Percentiles rank a stretch among this genome's conserved stretches.
Evolutionary conservation across 1,140 invertebrate genomes (phyloP).

Genomic region (Apis dorsata): DNA sequence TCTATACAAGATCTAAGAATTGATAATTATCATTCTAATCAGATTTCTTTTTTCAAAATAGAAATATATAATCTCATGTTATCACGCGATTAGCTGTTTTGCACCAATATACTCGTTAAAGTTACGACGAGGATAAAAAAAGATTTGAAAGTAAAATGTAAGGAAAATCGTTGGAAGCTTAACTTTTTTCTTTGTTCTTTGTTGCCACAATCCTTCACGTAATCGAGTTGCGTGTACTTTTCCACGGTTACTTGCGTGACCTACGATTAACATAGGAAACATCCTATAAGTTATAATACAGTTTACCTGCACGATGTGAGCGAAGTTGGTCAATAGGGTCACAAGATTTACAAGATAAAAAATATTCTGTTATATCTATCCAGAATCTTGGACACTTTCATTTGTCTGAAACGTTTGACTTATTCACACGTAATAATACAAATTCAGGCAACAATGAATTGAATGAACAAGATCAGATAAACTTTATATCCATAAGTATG

Average conservation of each 20-base stretch:
- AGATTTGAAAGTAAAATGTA: slow-evolving; percentile 22
- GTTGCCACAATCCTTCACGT: slow-evolving; percentile 22
- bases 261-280: slow-evolving; percentile 22
- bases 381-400: too few relatives aligned
- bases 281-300: neutral
- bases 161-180: neutral
- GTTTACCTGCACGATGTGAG: neutral
- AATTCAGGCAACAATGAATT: too few relatives aligned
- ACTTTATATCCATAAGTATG: neutral
- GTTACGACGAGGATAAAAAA: neutral
- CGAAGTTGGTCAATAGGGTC: neutral
- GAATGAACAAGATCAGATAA: too few relatives aligned
- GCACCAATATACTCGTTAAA: neutral
- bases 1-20: too few relatives aligned
- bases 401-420: too few relatives aligned
- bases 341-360: neutral
- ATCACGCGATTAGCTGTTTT: slow-evolving; percentile 1
- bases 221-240: slow-evolving; percentile 35
- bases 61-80: neutral
- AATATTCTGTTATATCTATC: too few relatives aligned
- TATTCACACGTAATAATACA: too few relatives aligned
- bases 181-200: neutral
- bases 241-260: slow-evolving; percentile 24
- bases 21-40: too few relatives aligned
- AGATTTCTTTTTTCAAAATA: neutral